Base-by-base conservation (phyloP, 2,797 vertebrate species). In the Tokudaia muenninki region DNA sequence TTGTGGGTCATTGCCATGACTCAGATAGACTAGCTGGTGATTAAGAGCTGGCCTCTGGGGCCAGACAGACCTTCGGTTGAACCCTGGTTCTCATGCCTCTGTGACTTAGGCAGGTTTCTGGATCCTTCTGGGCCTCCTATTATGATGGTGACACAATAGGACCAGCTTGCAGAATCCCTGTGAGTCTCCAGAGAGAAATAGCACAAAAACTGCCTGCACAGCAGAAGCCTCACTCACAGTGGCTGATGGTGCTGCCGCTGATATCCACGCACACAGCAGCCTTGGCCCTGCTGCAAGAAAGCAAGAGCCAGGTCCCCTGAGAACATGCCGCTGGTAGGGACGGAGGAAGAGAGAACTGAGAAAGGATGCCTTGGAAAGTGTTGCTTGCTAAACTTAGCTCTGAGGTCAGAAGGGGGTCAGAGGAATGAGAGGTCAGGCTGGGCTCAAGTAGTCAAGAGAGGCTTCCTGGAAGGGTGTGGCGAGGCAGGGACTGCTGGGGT, bases 31-130 rank as follows among this genome's bases (percentile, higher is more conserved):
- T 7, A 52, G 21, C 79, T 5, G n/a, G n/a, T 17, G 26, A 59
- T n/a, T 37, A 29, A 34, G 90, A 90, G 67, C 94, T 65, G 86
- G 77, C 21, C 80, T 50, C 82, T 44, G 70, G 81, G 70, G 83
- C 90, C 95, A 87, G 44, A 37, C 47, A 61, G 79, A 91, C 87
- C 93, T 97, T 70, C 1, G 3, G 59, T n/a, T 95, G 83, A 93
- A 78, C 82, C 52, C 86, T 2, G 47, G 88, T 37, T 91, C 77
- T 29, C 55, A 1, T 1, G 22, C n/a, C 0, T 37, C n/a, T 47
- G 3, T 26, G 44, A 52, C 78, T n/a, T 44, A 8, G 87, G 47
- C 59, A 12, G 78, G 89, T 22, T 41, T 0, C 91, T 31, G 26
- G 2, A 2, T 44, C 84, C 70, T 63, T 21, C 87, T 21, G 87